Base-by-base conservation (phyloP, 2,888 invertebrate genomes). In the Drosophila emarginata region DNA sequence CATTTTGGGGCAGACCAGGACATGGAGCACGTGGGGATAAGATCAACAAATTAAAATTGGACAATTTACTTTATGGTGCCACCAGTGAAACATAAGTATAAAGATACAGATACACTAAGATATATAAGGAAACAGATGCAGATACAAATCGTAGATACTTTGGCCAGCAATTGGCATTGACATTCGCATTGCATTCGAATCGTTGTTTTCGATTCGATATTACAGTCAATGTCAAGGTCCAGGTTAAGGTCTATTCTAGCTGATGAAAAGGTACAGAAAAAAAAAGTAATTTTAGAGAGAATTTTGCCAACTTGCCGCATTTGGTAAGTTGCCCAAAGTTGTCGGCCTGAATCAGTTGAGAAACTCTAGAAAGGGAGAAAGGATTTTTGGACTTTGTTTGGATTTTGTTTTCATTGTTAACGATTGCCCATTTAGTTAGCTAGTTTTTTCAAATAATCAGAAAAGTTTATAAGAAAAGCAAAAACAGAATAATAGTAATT, bases 1-100 rank as follows among this genome's bases (percentile, higher is more conserved):
- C 94, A 9, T 93, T 96, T 79, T 97, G 96, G 96, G 96, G 96
- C 26, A 93, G 95, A 54, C 96, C 96, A 0, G 96, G 96, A 0
- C 95, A 92, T 75, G 92, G 92, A 45, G 92, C 92, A 32, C 92
- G 90, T 50, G 79, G 80, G 60, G 76, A 83, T 36, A 87, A 89
- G 60, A 90, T 83, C 72, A 88, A 89, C 77, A 92, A 92, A 86
- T 78, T 91, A 59, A 92, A 92, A 79, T 89, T 92, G 90, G 89
- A 92, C 87, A 89, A 91, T 89, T 91, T 92, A 80, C 91, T 92
- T 79, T 92, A 92, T 75, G 92, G 92, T 64, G 75, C 74, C 37
- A 83, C 73, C 37, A 83, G 87, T 65, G 85, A 85, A 59, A 70
- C 75, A 53, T 32, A 32, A 32, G 80, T 81, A 77, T 90, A 88